These are phyloP conservation scores for Takifugu bimaculatus DNA, from an alignment of 2,113 vertebrate species.

Conservation along the genomic window DNA sequence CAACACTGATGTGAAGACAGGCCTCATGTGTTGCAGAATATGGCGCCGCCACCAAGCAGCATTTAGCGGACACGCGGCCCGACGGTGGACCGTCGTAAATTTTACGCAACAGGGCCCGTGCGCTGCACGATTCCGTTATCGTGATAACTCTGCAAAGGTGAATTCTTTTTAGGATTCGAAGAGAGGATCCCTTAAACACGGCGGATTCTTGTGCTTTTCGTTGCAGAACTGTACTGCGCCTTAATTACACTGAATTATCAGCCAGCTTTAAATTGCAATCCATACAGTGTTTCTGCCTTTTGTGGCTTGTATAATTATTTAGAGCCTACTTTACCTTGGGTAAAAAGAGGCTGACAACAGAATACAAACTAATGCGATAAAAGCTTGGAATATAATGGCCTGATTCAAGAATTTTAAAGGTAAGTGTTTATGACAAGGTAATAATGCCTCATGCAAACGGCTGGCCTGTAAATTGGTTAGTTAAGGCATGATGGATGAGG, in stretches of 20 bases:
- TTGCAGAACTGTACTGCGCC: conserved; percentile 66
- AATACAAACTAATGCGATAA: conserved; percentile 97
- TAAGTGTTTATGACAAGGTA: conserved; percentile 99
- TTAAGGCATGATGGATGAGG: conserved; percentile 99
- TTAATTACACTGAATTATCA: conserved; percentile 78
- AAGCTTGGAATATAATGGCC: conserved; percentile 88
- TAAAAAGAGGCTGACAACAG: conserved; percentile 93
- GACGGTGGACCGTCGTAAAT: conserved; percentile 63
- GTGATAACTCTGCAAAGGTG: conserved; percentile 27
- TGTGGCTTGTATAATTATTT: conserved; percentile 86
- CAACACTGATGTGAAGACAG: conserved; percentile 69
- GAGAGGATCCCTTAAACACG: neutral
- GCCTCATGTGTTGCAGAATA: conserved; percentile 71
- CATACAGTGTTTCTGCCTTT: conserved; percentile 70
- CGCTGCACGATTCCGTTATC: too few relatives aligned
- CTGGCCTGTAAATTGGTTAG: conserved; percentile 98
- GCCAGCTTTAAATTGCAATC: conserved; percentile 73
- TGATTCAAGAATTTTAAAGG: conserved; percentile 85
- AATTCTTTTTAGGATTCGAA: conserved; percentile 30
- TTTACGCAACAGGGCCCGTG: conserved; percentile 31
- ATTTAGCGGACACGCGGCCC: conserved; percentile 60
- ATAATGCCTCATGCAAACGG: conserved; percentile 93
- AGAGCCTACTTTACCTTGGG: conserved; percentile 90
- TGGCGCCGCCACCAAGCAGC: conserved; percentile 46
- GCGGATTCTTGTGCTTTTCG: conserved; percentile 28